Base-by-base conservation (phyloP, 1,140 invertebrate species). In the Orchesella cincta region DNA sequence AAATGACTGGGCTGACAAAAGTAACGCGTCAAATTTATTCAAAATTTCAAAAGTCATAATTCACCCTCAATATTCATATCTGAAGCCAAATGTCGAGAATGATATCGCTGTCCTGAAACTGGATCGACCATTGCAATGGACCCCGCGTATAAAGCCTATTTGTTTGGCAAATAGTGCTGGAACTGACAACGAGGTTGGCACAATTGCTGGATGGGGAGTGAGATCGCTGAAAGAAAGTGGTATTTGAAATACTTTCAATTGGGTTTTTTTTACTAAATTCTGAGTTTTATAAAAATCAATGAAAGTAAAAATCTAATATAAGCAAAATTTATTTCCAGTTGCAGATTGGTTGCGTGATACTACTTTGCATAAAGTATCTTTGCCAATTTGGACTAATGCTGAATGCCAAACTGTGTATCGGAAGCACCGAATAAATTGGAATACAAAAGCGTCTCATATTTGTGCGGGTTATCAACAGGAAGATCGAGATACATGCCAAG, bases 61-160 rank as follows among this genome's bases (percentile, higher is more conserved):
- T 52, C 76, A 77, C 74, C 76, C 76, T 29, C 8, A 74, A 2
- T 77, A 83, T 76, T 84, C 83, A 1, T 83, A 84, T 51, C 83
- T 84, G 54, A 81, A 84, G 75, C 82, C 83, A 20, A 83, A 83
- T 72, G 75, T 83, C 0, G 74, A 84, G 70, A 86, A 88, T 79
- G 87, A 88, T 78, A 87, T 88, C 18, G 87, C 87, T 18, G 76
- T 88, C 1, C 77, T 88, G 1, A 82, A 84, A 34, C 77, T 88
- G 1, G 82, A 82, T 28, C 64, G 83, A 34, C 84, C 85, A 1
- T 84, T 87, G 1, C 52, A 74, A 1, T 87, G 84, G 79, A 81
- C 80, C 14, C 80, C 84, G 1, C 83, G 84, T 36, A 84, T 87
- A 2, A 83, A 86, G 62, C 87, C 87, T 0, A 81, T 87, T 18